Evolutionary conservation across 1,140 invertebrate genomes (phyloP).

Genomic region (Chironomus tepperi): DNA sequence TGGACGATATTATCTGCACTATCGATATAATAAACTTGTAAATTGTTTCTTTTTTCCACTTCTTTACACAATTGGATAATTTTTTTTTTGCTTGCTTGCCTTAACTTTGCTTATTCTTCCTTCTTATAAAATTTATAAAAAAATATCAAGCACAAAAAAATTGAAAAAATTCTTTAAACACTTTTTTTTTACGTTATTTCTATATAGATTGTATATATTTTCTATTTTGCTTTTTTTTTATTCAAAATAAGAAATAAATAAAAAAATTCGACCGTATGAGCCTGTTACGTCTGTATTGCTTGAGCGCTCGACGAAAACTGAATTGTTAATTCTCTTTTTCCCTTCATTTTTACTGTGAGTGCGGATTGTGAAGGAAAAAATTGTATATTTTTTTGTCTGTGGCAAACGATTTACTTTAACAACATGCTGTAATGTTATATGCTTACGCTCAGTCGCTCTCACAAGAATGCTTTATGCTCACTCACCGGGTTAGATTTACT

Average conservation of each 20-base stretch:
- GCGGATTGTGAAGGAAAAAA: not conserved
- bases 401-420: not conserved
- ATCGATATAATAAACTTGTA: not conserved
- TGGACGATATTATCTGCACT: not conserved
- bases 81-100: no score
- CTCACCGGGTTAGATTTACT: not conserved
- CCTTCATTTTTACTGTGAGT: slow-evolving; percentile 12
- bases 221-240: not conserved
- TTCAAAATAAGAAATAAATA: no score
- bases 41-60: slow-evolving; percentile 2
- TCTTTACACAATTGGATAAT: not conserved
- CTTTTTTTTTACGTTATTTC: not conserved
- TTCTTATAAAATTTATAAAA: no score
- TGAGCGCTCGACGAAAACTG: not conserved
- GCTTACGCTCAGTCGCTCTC: not conserved
- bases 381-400: not conserved
- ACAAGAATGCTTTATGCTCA: not conserved
- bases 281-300: not conserved
- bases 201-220: not conserved
- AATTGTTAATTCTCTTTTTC: not conserved
- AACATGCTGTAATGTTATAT: not conserved
- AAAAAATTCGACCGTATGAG: not conserved
- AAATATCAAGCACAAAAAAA: not conserved
- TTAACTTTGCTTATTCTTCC: no score
- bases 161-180: not conserved